phyloP scores from a whole-genome alignment of 1,140 invertebrate genomes.

The Drosophila fuyamai region DNA sequence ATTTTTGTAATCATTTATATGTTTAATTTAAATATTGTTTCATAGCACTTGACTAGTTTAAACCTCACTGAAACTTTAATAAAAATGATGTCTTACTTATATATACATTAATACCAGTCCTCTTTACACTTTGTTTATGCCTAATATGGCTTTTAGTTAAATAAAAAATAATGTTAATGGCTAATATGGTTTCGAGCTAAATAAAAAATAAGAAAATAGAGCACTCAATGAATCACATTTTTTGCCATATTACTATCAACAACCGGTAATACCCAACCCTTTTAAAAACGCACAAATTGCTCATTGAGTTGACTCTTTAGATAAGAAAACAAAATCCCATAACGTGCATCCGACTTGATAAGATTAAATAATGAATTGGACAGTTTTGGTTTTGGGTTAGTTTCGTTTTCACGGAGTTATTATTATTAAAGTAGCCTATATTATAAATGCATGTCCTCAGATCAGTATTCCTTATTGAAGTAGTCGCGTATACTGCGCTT shows the following conservation, averaged over 20 bases:
- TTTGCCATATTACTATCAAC: background rate
- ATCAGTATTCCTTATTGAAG: conserved; percentile 61
- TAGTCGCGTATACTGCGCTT: conserved; percentile 70
- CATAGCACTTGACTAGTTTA: no score
- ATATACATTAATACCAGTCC: no score
- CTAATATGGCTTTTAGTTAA: no score
- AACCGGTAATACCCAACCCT: conserved; percentile 22
- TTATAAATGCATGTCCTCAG: conserved; percentile 55
- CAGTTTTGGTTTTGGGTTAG: conserved; percentile 14
- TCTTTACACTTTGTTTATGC: no score
- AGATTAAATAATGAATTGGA: conserved; percentile 38
- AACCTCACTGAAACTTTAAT: no score
- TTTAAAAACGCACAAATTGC: conserved; percentile 36
- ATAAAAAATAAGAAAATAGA: conserved; percentile 14
- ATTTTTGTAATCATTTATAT: no score
- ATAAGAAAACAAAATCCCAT: conserved; percentile 62
- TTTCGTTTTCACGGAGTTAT: conserved; percentile 28
- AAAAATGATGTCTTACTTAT: no score
- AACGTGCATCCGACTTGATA: conserved; percentile 43
- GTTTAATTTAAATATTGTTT: no score
- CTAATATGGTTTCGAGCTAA: no score
- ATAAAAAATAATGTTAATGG: conserved; percentile 14
- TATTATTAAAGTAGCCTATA: conserved; percentile 46
- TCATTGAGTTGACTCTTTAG: conserved; percentile 41
- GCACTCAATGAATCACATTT: conserved; percentile 21